phyloP scores from a whole-genome alignment of 1,140 invertebrate species.

The Penaeus japonicus region DNA sequence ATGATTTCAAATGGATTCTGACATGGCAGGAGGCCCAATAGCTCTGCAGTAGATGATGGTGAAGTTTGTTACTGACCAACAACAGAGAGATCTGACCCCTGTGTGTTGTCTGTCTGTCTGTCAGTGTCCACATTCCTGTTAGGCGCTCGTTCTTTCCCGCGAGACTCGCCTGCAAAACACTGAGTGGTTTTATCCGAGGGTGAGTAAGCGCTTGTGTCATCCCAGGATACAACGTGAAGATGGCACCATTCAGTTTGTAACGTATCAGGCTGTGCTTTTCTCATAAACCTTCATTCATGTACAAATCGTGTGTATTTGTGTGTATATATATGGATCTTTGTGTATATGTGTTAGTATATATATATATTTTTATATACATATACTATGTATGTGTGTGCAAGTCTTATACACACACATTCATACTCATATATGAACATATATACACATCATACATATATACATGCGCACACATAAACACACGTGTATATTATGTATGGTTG shows the following conservation, averaged over 20 bases:
- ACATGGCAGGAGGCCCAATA: conserved; percentile 46
- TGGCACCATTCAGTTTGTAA: conserved; percentile 54
- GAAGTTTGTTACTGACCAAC: conserved; percentile 50
- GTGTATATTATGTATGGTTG: too few relatives aligned
- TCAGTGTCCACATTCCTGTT: conserved; percentile 59
- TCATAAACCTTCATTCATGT: too few relatives aligned
- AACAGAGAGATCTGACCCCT: conserved; percentile 53
- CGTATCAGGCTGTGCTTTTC: conserved; percentile 6
- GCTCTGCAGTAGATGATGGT: conserved; percentile 50
- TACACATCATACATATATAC: too few relatives aligned
- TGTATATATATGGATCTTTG: too few relatives aligned
- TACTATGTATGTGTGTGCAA: too few relatives aligned
- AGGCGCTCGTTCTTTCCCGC: conserved; percentile 57
- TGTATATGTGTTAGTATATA: too few relatives aligned
- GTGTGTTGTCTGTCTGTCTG: conserved; percentile 57
- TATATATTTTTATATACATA: too few relatives aligned
- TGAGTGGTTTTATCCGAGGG: conserved; percentile 59
- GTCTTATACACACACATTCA: too few relatives aligned
- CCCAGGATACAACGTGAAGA: conserved; percentile 34
- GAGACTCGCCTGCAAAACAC: conserved; percentile 57
- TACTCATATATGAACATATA: too few relatives aligned
- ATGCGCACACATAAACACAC: too few relatives aligned
- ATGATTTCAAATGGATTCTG: conserved; percentile 42
- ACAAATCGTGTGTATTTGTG: too few relatives aligned
- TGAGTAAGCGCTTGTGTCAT: conserved; percentile 57